Conservation (phyloP, 2,113 vertebrate species). For the Zapus hudsonius region DNA sequence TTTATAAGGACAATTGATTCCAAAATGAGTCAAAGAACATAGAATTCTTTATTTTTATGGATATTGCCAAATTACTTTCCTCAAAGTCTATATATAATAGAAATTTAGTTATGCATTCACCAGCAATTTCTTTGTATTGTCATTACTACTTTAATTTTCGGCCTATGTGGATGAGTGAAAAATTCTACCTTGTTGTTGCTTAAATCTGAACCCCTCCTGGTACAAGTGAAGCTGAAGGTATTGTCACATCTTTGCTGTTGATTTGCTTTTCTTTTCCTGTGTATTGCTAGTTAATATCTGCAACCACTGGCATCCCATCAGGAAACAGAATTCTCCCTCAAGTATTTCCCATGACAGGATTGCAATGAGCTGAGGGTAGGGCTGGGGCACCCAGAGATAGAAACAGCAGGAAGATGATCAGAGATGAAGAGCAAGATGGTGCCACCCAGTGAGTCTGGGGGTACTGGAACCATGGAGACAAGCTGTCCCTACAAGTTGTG, state of each 20-base stretch:
- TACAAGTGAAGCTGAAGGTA: neutral
- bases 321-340: neutral
- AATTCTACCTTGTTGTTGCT: neutral
- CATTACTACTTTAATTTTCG: constrained; percentile 15
- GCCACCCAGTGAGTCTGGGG: neutral
- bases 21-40: neutral
- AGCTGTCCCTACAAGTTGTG: neutral
- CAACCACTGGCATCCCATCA: neutral
- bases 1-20: neutral
- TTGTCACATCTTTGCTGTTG: neutral
- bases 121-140: neutral
- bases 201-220: neutral
- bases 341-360: neutral
- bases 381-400: neutral
- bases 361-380: neutral
- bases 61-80: neutral
- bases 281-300: neutral
- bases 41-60: neutral
- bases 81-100: neutral
- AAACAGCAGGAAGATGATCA: neutral
- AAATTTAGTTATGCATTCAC: neutral
- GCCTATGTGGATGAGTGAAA: neutral
- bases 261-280: neutral
- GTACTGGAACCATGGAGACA: neutral
- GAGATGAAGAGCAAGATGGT: neutral